Percentiles rank a stretch among this genome's conserved stretches.
phyloP scores from a whole-genome alignment of 2,888 invertebrate genomes.

The Nemoura dubitans region DNA sequence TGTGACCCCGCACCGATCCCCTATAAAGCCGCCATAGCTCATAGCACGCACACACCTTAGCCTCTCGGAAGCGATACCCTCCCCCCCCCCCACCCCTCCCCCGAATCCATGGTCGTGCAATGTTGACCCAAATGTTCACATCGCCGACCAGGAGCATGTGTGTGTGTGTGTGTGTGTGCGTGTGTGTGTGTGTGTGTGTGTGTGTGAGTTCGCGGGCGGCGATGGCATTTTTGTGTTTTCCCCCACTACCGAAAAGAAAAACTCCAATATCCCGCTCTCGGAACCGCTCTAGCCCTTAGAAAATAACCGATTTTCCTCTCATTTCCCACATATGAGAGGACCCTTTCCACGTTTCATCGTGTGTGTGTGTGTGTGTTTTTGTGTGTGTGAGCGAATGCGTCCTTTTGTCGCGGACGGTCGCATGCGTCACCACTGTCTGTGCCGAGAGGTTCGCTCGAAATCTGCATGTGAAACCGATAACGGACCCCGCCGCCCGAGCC shows the following conservation, averaged over 20 bases:
- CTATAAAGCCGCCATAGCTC: neutral
- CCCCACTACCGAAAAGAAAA: conserved; percentile 27
- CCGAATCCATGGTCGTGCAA: neutral
- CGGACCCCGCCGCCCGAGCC: neutral
- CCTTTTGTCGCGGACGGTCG: neutral
- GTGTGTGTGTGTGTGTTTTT: neutral
- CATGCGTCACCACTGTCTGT: neutral
- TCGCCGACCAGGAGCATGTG: neutral
- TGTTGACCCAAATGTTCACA: conserved; percentile 41
- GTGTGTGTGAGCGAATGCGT: neutral
- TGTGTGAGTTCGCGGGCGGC: neutral
- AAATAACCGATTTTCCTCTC: neutral
- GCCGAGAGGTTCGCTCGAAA: neutral
- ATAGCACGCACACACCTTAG: neutral
- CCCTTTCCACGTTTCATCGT: neutral
- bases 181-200: neutral
- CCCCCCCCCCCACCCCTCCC: neutral
- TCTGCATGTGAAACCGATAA: neutral
- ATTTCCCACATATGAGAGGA: neutral
- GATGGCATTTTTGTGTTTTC: conserved; percentile 45
- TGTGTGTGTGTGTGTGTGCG: no score
- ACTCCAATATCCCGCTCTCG: conserved; percentile 32
- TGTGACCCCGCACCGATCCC: neutral
- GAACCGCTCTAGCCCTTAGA: neutral
- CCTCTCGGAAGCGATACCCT: neutral